Conservation (phyloP, 2,113 vertebrate genomes). For the Pantherophis guttatus region DNA sequence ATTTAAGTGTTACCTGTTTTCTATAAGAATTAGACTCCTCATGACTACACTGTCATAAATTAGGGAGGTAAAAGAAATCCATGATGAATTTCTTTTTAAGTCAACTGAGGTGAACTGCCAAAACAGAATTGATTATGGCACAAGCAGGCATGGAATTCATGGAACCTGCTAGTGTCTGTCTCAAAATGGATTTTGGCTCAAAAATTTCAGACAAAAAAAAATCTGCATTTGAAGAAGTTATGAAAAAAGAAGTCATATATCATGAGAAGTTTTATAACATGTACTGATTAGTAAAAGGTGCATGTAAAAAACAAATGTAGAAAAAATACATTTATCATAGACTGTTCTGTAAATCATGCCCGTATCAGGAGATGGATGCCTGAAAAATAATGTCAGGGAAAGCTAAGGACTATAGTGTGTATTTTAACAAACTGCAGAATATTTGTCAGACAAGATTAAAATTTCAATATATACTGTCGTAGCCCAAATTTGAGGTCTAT, state of each 20-base stretch:
- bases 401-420: not conserved
- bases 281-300: not conserved
- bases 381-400: not conserved
- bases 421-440: not conserved
- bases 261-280: not conserved
- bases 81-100: not conserved
- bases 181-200: not conserved
- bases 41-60: not conserved
- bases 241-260: not conserved
- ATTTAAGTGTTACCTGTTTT: not conserved
- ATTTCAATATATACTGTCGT: not conserved
- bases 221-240: not conserved
- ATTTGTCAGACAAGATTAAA: not conserved
- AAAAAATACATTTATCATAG: not conserved
- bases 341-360: not conserved
- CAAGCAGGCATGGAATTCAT: not conserved
- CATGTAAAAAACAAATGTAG: not conserved
- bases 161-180: not conserved
- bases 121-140: not conserved
- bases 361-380: not conserved
- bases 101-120: not conserved
- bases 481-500: not conserved
- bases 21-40: not conserved
- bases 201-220: not conserved
- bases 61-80: not conserved